Evolutionary conservation across 2,797 vertebrate species (phyloP), one percentile per base, ranked within the genome.

Genomic region (Xiphophorus birchmanni): DNA sequence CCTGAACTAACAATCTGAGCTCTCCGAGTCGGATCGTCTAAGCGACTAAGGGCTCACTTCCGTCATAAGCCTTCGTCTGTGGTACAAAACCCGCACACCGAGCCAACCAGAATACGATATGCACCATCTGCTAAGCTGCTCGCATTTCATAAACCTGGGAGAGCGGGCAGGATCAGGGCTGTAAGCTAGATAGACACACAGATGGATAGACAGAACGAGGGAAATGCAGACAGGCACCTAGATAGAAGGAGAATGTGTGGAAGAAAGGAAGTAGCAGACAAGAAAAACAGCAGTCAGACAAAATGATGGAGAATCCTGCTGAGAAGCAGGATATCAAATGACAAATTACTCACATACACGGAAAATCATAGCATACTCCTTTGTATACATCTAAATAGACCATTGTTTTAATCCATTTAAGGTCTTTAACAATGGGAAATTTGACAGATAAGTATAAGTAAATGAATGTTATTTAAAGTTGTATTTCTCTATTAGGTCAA

Each of bases 121-220:
- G 93, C 90, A 93, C 90, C 92, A 93, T 94, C 95, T 93, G 92
- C 89, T 92, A 90, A 94, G 91, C 90, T 92, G 93, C 91, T 91
- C 89, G 80, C 90, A 87, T 94, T 94, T 92, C 92, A 92, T 92
- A 93, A 94, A 94, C 91, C 89, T 92, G 93, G 90, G 91, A 91
- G 90, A 90, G 92, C 90, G 86, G 90, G 89, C 83, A 44, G 92
- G 93, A 93, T 93, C 92, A 93, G 91, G 89, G 85, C 86, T 74
- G 85, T 92, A 87, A 91, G 90, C 92, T 84, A 89, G 88, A 91
- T 88, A 93, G 91, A 93, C 91, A 89, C 89, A 90, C 87, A 93
- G 90, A 93, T 90, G 88, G 90, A 87, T 73, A 84, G 88, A 85
- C 50, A 60, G 75, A 86, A n/a, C 86, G 58, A 78, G 54, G 56